Evolutionary conservation across 2,797 vertebrate species (phyloP).

Genomic region (Coregonus sp.): DNA sequence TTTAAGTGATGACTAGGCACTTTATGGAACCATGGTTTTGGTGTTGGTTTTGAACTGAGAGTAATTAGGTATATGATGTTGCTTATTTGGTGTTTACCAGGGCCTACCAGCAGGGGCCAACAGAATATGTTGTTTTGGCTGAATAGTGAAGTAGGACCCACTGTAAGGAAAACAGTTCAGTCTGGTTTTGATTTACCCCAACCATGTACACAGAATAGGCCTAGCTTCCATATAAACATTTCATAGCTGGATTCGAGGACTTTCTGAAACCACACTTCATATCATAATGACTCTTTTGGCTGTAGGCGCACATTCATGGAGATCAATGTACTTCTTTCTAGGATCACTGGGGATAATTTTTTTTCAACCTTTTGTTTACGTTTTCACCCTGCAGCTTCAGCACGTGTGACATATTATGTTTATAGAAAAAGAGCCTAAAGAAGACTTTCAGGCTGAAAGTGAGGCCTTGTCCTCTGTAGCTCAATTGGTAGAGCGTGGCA

Average conservation of each 20-base stretch:
- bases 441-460: background rate
- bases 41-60: background rate
- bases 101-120: conserved; percentile 35
- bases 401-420: background rate
- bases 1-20: background rate
- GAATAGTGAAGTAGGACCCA: background rate
- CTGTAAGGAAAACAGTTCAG: background rate
- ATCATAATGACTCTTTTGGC: conserved; percentile 19
- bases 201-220: conserved; percentile 22
- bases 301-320: background rate
- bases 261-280: conserved; percentile 12
- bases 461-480: background rate
- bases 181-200: conserved; percentile 41
- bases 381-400: background rate
- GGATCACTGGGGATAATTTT: background rate
- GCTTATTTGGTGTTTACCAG: conserved; percentile 12
- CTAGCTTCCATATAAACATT: conserved; percentile 29
- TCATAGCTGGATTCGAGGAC: background rate
- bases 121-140: conserved; percentile 5
- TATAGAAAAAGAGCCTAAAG: background rate
- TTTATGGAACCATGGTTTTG: background rate
- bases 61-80: conserved; percentile 5
- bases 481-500: too few relatives aligned
- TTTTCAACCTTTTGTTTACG: background rate
- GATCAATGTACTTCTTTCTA: background rate